Percentiles rank a stretch among this genome's conserved stretches.
Conservation (phyloP, 2,797 vertebrate species). For the Lutjanus argentimaculatus region DNA sequence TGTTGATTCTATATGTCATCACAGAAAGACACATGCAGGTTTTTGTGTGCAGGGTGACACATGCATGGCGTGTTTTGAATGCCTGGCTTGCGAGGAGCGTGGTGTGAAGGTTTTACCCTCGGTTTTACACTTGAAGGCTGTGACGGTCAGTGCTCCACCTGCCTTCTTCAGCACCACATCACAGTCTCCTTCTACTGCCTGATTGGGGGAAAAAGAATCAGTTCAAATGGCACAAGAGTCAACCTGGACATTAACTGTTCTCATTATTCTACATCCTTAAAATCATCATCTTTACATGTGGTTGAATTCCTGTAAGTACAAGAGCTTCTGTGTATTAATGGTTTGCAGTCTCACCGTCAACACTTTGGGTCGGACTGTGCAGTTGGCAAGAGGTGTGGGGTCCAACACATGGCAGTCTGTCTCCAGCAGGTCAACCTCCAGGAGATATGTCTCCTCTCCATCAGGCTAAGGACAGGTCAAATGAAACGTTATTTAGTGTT, state of each 20-base stretch:
- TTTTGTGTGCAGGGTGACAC: constrained; percentile 4
- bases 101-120: constrained; percentile 75
- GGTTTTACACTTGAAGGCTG: constrained; percentile 86
- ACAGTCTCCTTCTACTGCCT: constrained; percentile 88
- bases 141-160: constrained; percentile 74
- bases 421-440: constrained; percentile 87
- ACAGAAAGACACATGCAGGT: constrained; percentile 25
- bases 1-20: constrained; percentile 74
- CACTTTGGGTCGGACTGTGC: constrained; percentile 80
- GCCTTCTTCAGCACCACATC: constrained; percentile 81
- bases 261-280: neutral
- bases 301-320: neutral
- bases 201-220: constrained; percentile 27
- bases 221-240: neutral
- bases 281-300: neutral
- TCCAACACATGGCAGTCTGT: constrained; percentile 86
- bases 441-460: constrained; percentile 60
- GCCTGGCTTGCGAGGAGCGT: neutral
- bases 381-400: constrained; percentile 83
- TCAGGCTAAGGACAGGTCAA: constrained; percentile 58
- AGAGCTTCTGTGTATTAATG: neutral
- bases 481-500: neutral
- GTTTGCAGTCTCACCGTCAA: constrained; percentile 74
- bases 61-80: neutral
- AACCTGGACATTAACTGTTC: neutral